Evolutionary conservation across 23 tunicate genomes (phyloP), one percentile per base, ranked within the genome.

Genomic region (Halocynthia aurantium): DNA sequence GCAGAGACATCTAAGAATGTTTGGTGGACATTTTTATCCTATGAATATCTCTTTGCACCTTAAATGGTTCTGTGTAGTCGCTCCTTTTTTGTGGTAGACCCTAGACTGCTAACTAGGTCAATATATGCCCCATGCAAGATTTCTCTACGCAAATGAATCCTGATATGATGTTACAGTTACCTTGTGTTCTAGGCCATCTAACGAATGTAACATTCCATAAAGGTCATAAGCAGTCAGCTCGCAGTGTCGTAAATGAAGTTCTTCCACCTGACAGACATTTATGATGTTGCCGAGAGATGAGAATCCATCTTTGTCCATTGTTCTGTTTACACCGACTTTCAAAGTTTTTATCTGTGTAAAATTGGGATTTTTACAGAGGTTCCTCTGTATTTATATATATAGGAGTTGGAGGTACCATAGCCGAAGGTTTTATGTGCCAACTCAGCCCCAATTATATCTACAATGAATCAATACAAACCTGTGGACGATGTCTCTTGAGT

Each of bases 231-330:
- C 10, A 0, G 70, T 65, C 19, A 65, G 19, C 31, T 65, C 70
- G 19, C 70, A 65, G 19, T 65, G 70, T 65, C 70, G 22, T 40
- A 65, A 49, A 15, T 65, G 70, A 9, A 65, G 31, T 65, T 65
- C 70, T 65, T 15, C 49, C 22, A 65, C 70, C 49, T 49, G 13
- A 15, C 49, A 65, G 19, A 65, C 31, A 9, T 40, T 65, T 9
- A 65, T 2, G 31, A 65, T 65, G 22, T 40, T 65, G 22, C 70
- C 70, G 10, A 65, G 49, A 10, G 70, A 65, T 5, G 13, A 15
- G 9, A 65, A 15, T 10, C 49, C 70, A 15, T 15, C 49, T 9
- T 65, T 20, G 31, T 65, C 70, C 22, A 65, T 40, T 10, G 70
- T 2, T 65, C 31, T 65, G 70, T 65, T 65, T 11, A 65, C 70